Percentiles rank a stretch among this genome's conserved stretches.
phyloP scores from a whole-genome alignment of 2,888 invertebrate species.

The Perizoma affinitatum region DNA sequence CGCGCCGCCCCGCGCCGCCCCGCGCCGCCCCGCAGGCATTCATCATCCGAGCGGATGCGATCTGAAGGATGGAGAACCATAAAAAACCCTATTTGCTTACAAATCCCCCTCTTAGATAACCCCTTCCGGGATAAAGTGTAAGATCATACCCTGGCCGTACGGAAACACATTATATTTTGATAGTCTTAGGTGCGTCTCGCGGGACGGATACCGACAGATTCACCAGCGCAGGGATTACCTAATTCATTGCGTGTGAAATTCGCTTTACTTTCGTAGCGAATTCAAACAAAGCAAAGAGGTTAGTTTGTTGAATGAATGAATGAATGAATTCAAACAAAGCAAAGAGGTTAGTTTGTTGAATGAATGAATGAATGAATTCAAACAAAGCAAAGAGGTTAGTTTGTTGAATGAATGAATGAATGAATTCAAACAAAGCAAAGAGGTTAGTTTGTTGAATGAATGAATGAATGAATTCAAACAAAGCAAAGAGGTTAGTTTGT shows the following conservation, averaged over 20 bases:
- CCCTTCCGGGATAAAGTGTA: conserved; percentile 33
- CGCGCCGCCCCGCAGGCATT: neutral
- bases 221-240: conserved; percentile 22
- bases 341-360: no score
- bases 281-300: conserved; percentile 8
- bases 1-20: no score
- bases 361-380: no score
- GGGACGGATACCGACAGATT: conserved; percentile 14
- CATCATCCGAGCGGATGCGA: conserved; percentile 19
- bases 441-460: no score
- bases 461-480: no score
- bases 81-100: conserved; percentile 39
- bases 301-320: conserved; percentile 6
- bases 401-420: no score
- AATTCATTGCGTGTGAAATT: conserved; percentile 27
- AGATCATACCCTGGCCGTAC: conserved; percentile 27
- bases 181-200: conserved; percentile 28
- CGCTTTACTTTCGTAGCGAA: conserved; percentile 6
- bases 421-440: no score
- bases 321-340: no score
- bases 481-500: no score
- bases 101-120: conserved; percentile 36
- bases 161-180: conserved; percentile 33
- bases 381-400: no score
- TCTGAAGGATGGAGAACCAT: conserved; percentile 25